phyloP scores from a whole-genome alignment of 53 echinoderm and acorn worm genomes.

The Glandiceps talaboti region DNA sequence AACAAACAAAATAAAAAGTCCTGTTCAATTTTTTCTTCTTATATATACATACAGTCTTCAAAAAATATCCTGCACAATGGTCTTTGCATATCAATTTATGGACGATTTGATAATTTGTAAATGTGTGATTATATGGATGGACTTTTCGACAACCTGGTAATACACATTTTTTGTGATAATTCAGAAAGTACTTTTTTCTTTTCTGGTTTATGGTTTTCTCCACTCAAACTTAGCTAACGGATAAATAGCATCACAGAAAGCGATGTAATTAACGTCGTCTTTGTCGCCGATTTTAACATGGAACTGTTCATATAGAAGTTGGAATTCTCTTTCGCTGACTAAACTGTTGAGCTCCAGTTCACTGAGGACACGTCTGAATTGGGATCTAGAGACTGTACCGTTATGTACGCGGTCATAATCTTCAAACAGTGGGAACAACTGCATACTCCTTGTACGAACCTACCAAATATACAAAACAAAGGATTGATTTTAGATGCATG shows the following conservation, averaged over 20 bases:
- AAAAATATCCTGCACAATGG: too few species aligned
- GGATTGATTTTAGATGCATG: too few species aligned
- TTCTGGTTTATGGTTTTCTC: slow-evolving; percentile 60
- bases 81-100: too few species aligned
- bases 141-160: too few species aligned
- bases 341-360: slow-evolving; percentile 78
- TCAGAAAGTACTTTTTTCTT: too few species aligned
- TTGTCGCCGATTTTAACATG: slow-evolving; percentile 78
- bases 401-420: slow-evolving; percentile 94
- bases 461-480: slow-evolving; percentile 10
- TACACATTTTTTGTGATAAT: too few species aligned
- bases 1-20: too few species aligned
- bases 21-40: too few species aligned
- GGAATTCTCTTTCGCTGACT: slow-evolving; percentile 77
- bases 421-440: slow-evolving; percentile 90
- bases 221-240: slow-evolving; percentile 83
- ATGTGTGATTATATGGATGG: too few species aligned
- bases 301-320: slow-evolving; percentile 81
- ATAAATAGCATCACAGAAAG: slow-evolving; percentile 83
- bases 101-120: too few species aligned
- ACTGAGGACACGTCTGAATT: slow-evolving; percentile 79
- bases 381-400: slow-evolving; percentile 71
- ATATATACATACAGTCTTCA: too few species aligned
- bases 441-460: slow-evolving; percentile 70
- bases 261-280: slow-evolving; percentile 67